Evolutionary conservation across 2,888 invertebrate genomes (phyloP).

Genomic region (Ischnura elegans): DNA sequence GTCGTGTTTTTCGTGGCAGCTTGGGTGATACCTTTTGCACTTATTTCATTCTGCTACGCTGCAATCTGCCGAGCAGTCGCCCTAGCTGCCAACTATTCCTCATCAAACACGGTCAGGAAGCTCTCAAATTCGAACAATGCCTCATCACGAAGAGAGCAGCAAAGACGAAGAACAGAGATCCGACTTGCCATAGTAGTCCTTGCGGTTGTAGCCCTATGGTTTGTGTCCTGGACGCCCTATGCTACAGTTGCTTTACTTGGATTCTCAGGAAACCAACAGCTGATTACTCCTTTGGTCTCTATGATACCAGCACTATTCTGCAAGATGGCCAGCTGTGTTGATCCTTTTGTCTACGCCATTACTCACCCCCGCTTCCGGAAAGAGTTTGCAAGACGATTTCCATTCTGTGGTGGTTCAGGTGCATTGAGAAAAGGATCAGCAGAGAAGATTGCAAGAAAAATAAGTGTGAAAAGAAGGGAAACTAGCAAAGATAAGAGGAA

Average conservation of each 20-base stretch:
- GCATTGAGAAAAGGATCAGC: slow-evolving; percentile 31
- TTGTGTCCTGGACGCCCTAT: slow-evolving; percentile 91
- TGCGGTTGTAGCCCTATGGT: slow-evolving; percentile 86
- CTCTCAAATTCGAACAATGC: slow-evolving; percentile 81
- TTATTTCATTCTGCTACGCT: slow-evolving; percentile 87
- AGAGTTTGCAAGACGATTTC: slow-evolving; percentile 80
- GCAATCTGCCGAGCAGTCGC: slow-evolving; percentile 85
- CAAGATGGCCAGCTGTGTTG: slow-evolving; percentile 89
- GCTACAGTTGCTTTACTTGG: slow-evolving; percentile 88
- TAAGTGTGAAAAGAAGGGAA: slow-evolving; percentile 24
- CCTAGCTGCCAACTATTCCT: slow-evolving; percentile 80
- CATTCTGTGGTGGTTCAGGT: slow-evolving; percentile 7
- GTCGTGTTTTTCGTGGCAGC: slow-evolving; percentile 87
- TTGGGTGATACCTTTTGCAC: slow-evolving; percentile 86
- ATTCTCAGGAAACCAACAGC: slow-evolving; percentile 82
- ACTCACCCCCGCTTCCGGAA: slow-evolving; percentile 88
- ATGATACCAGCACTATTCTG: slow-evolving; percentile 90
- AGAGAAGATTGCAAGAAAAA: not conserved
- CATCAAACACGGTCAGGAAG: slow-evolving; percentile 80
- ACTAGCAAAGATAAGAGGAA: not conserved
- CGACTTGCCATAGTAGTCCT: slow-evolving; percentile 85
- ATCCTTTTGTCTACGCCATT: slow-evolving; percentile 89
- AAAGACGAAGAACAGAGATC: slow-evolving; percentile 71
- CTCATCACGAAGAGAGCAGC: slow-evolving; percentile 72
- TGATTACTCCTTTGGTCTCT: slow-evolving; percentile 85